Base-by-base conservation (phyloP, 2,113 vertebrate species). In the Calyptomena viridis region DNA sequence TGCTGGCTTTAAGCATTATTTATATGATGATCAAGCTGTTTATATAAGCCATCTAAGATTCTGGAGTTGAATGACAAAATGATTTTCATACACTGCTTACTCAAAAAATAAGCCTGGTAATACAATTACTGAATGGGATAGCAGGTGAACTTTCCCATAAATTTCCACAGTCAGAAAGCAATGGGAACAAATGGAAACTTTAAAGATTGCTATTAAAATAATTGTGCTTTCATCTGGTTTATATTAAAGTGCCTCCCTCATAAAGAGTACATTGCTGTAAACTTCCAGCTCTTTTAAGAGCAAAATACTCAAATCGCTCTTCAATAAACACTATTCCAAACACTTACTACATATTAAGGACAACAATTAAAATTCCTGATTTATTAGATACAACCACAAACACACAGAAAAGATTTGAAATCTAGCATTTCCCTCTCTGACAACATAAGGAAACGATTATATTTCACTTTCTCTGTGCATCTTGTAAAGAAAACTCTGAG, bases 351-450 rank as follows among this genome's bases (percentile, higher is more conserved):
- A 92, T 72, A 92, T 96, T 88, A 96, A 96, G 96, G 88, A 94
- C 69, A 94, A 94, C 80, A 92, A 96, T 96, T 96, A 95, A 84
- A 94, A 95, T 96, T 81, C 93, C 93, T 90, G 17, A 77, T 96
- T 96, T 96, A 96, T 84, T 89, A 92, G 79, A 60, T 78, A 80
- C 16, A 95, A 94, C 93, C 91, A 87, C 93, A 93, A 94, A 90
- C 90, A 92, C 73, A 92, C 1, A 95, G 35, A 67, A 90, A 62
- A 84, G 1, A 81, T 60, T 30, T 87, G 37, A 20, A 75, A 96
- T 79, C 69, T 62, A 46, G n/a, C 84, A 55, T 39, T 79, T 93
- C 16, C 37, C 82, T 80, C 86, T 92, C 73, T 7, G 35, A 76
- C 76, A 81, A 94, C 94, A 92, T 53, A 93, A 63, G 83, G 90